Evolutionary conservation across 2,797 vertebrate genomes (phyloP).

Genomic region (Trachops cirrhosus): DNA sequence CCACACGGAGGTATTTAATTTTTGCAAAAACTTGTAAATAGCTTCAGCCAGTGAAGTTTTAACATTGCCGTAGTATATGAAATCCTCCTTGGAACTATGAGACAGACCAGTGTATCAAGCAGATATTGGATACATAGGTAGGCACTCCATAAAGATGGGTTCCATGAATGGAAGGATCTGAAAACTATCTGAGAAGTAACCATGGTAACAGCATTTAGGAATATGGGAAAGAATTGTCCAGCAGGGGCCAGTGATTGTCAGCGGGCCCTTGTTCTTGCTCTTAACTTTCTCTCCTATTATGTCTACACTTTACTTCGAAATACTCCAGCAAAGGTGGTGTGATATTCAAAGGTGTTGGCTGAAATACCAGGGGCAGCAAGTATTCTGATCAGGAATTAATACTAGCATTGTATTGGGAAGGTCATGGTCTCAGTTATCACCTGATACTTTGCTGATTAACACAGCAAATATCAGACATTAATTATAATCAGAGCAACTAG

Average conservation of each 20-base stretch:
- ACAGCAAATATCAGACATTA: neutral
- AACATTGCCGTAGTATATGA: neutral
- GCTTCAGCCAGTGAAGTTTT: neutral
- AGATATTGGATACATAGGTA: neutral
- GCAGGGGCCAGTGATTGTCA: neutral
- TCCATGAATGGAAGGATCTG: neutral
- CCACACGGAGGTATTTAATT: neutral
- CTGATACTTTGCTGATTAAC: neutral
- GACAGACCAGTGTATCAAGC: neutral
- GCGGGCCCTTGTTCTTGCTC: neutral
- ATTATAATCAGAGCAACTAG: neutral
- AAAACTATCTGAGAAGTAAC: neutral
- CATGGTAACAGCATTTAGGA: neutral
- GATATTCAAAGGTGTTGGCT: neutral
- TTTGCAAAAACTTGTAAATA: slow-evolving; percentile 11
- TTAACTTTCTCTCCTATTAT: neutral
- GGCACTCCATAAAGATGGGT: neutral
- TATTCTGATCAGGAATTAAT: neutral
- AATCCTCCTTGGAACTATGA: neutral
- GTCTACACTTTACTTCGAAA: neutral
- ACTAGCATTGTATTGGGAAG: neutral
- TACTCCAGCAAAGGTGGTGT: neutral
- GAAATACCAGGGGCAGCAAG: neutral
- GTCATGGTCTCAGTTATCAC: neutral
- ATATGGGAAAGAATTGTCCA: neutral